Evolutionary conservation across 1,140 invertebrate genomes (phyloP), one percentile per base, ranked within the genome.

Genomic region (Microplitis demolitor): DNA sequence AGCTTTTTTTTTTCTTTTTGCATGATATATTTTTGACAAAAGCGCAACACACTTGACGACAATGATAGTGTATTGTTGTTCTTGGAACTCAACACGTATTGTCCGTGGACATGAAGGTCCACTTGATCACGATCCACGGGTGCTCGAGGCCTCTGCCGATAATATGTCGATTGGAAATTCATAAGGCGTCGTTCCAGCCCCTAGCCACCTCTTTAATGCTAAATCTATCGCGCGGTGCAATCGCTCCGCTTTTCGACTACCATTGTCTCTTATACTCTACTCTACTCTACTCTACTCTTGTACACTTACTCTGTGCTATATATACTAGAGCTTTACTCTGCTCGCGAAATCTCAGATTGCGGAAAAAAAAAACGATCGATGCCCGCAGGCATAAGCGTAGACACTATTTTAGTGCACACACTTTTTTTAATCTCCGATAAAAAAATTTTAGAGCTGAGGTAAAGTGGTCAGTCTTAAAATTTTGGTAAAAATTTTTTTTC

Each of bases 51-150:
- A 58, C 72, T 53, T 58, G 54, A 69, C 58, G 60, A 71, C 67
- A 45, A 76, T 66, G 82, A 83, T 83, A 84, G 81, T 84, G 82
- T 85, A 86, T 85, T 85, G 85, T 85, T 82, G 81, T 80, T 83
- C 80, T 79, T 77, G 79, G 78, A 75, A 72, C 39, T 80, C 80
- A 72, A 66, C 71, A 66, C 64, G 63, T 72, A 72, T 72, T 72
- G 71, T 67, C 62, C 75, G 24, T 53, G 45, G 78, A 66, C 78
- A 80, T 83, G 81, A 73, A 74, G 74, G 73, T 71, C 77, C 74
- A 78, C 77, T 78, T 78, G 77, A 78, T 78, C 77, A 78, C 81
- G 82, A 83, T 82, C 80, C 79, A 78, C 74, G 67, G 73, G 71
- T 64, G 75, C 82, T 82, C 69, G 37, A 80, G 58, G 45, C 67